Evolutionary conservation across 2,113 vertebrate genomes (phyloP).

Genomic region (Catagonus wagneri): DNA sequence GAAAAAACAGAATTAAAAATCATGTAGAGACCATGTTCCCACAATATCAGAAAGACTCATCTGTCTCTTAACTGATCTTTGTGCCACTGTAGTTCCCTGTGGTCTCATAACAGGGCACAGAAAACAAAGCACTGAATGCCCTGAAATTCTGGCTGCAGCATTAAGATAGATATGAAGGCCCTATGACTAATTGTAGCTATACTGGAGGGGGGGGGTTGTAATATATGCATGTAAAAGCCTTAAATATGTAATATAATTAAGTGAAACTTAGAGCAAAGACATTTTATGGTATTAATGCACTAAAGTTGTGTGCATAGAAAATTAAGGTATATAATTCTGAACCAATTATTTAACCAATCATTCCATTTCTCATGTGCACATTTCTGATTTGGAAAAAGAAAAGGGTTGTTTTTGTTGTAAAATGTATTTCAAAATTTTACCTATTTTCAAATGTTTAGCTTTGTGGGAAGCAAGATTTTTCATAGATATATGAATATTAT

Average conservation of each 20-base stretch:
- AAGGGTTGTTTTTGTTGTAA: not conserved
- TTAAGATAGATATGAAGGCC: not conserved
- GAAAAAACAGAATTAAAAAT: conserved; percentile 33
- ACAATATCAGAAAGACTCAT: conserved; percentile 44
- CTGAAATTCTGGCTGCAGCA: not conserved
- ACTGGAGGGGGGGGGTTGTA: not conserved
- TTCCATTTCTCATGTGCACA: not conserved
- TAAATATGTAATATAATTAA: not conserved
- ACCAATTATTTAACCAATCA: not conserved
- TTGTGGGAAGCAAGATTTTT: not conserved
- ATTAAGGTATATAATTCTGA: not conserved
- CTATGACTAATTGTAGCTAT: not conserved
- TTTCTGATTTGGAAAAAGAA: not conserved
- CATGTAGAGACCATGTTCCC: not conserved
- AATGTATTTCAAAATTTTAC: conserved; percentile 12
- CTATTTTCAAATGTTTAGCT: not conserved
- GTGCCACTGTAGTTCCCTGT: not conserved
- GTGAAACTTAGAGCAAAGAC: not conserved
- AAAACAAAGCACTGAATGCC: not conserved
- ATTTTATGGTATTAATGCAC: not conserved
- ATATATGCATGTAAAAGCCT: not conserved
- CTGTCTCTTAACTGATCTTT: not conserved
- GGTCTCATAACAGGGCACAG: not conserved
- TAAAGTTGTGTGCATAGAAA: not conserved
- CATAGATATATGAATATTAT: not conserved